Conservation (phyloP, 2,113 vertebrate species). For the Gorsachius goisagi region DNA sequence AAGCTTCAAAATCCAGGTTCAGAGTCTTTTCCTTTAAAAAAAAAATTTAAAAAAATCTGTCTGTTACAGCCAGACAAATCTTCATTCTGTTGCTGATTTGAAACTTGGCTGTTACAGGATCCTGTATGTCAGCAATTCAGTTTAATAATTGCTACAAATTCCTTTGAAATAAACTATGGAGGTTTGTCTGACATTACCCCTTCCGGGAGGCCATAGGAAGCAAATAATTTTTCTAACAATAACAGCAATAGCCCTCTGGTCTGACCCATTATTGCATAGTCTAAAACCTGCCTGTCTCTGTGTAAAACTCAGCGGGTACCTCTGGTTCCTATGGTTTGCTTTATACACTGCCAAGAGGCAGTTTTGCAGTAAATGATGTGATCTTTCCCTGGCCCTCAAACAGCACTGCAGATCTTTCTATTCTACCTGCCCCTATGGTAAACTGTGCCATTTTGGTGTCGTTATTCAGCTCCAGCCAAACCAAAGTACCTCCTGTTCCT, state of each 20-base stretch:
- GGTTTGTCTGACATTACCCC: not conserved
- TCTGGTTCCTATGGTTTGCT: not conserved
- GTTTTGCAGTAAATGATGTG: not conserved
- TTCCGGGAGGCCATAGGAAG: constrained; percentile 26
- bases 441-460: not conserved
- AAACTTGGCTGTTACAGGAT: not conserved
- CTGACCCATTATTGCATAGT: not conserved
- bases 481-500: not conserved
- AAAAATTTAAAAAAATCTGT: not conserved
- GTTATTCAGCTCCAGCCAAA: not conserved
- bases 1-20: not conserved
- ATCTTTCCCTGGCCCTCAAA: not conserved
- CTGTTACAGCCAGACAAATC: not conserved
- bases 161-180: not conserved
- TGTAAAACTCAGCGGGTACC: not conserved
- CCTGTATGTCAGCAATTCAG: not conserved
- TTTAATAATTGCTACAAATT: constrained; percentile 1
- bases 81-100: not conserved
- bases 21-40: not conserved
- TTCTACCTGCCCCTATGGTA: not conserved
- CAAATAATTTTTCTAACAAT: constrained; percentile 33
- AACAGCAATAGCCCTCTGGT: not conserved
- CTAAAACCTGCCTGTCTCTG: not conserved
- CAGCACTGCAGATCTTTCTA: not conserved
- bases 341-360: not conserved